Evolutionary conservation across 1,140 invertebrate species (phyloP).

Genomic region (Zaprionus africanus): DNA sequence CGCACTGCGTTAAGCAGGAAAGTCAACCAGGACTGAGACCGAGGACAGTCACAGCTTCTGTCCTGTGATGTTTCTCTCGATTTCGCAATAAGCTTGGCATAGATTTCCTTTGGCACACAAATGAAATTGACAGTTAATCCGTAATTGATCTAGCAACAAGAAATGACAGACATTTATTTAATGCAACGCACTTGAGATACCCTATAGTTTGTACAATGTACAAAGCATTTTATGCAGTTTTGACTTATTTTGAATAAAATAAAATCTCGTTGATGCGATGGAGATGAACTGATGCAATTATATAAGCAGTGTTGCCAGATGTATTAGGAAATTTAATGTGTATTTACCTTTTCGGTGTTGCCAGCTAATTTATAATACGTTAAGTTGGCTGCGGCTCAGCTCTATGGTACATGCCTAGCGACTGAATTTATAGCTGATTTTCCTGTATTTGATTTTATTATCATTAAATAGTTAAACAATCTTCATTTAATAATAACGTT

Average conservation of each 20-base stretch:
- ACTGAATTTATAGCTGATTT: no score
- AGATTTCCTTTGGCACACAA: slow-evolving; percentile 68
- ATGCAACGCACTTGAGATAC: neutral
- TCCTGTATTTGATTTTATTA: no score
- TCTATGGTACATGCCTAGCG: no score
- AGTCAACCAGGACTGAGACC: neutral
- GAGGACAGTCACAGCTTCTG: slow-evolving; percentile 30
- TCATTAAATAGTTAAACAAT: no score
- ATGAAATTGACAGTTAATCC: slow-evolving; percentile 78
- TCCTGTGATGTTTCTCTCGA: slow-evolving; percentile 19
- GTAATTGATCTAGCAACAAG: slow-evolving; percentile 75
- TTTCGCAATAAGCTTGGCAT: slow-evolving; percentile 54
- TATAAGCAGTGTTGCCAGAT: neutral
- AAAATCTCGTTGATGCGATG: no score
- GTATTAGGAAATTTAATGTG: no score
- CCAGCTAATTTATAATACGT: no score
- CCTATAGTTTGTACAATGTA: neutral
- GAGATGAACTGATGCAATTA: neutral
- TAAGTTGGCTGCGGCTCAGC: no score
- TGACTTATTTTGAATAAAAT: no score
- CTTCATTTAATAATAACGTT: no score
- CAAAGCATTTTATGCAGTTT: no score
- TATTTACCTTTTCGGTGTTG: no score
- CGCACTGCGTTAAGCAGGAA: slow-evolving; percentile 36
- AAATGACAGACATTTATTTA: neutral